Percentiles rank a stretch among this genome's conserved stretches.
These are phyloP conservation scores for Enteromius mattozi DNA, from an alignment of 2,797 vertebrate genomes.

Conservation along the genomic window DNA sequence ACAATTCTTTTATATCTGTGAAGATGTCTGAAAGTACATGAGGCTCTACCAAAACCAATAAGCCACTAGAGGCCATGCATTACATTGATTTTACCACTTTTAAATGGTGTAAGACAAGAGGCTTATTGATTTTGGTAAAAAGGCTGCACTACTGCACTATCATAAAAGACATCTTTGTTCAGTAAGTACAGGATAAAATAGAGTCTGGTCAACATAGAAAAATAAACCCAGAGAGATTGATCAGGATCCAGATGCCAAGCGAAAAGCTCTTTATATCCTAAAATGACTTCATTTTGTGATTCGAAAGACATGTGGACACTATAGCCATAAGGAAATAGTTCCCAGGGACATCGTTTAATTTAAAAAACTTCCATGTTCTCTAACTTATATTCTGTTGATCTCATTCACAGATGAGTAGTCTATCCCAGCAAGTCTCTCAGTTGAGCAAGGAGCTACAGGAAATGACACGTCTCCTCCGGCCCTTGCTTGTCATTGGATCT, in stretches of 20 bases:
- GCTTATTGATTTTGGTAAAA: constrained; percentile 14
- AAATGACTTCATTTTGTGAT: background rate
- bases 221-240: background rate
- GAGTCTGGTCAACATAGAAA: background rate
- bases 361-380: background rate
- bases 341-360: background rate
- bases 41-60: background rate
- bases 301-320: background rate
- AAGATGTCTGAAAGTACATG: background rate
- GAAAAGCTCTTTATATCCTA: background rate
- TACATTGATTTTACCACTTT: constrained; percentile 9
- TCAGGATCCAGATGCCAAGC: background rate
- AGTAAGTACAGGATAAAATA: background rate
- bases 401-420: constrained; percentile 76
- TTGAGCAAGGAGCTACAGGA: constrained; percentile 84
- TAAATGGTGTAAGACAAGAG: background rate
- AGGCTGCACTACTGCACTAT: background rate
- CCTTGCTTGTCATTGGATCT: constrained; percentile 74
- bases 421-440: constrained; percentile 81
- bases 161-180: background rate
- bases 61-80: background rate
- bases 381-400: constrained; percentile 14
- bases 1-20: background rate
- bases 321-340: background rate
- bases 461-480: constrained; percentile 80